Evolutionary conservation across 2,888 invertebrate genomes (phyloP).

Genomic region (Nomada lathburiana): DNA sequence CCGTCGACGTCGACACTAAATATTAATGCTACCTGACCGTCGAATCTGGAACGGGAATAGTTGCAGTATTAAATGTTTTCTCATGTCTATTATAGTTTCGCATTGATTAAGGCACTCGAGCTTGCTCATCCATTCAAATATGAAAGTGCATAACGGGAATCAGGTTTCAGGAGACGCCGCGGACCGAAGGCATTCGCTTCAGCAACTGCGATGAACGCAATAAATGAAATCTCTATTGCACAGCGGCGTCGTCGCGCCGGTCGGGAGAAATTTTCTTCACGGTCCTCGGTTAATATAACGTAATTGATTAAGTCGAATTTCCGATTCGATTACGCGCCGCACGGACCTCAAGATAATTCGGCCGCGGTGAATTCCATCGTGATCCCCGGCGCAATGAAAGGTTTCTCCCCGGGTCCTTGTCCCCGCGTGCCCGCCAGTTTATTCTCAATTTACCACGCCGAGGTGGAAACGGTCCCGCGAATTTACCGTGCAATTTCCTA

Average conservation of each 20-base stretch:
- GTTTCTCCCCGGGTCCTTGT: conserved; percentile 33
- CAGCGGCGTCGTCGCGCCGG: not conserved
- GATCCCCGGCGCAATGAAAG: conserved; percentile 38
- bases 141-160: not conserved
- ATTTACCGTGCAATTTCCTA: conserved; percentile 75
- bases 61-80: not conserved
- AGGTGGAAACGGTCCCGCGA: conserved; percentile 71
- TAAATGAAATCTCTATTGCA: not conserved
- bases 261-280: conserved; percentile 3
- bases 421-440: conserved; percentile 61
- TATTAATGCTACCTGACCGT: too few relatives aligned
- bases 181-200: not conserved
- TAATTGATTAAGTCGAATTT: conserved; percentile 31
- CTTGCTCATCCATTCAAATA: not conserved
- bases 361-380: conserved; percentile 34
- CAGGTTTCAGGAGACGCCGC: not conserved
- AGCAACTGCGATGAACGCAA: not conserved
- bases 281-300: conserved; percentile 7
- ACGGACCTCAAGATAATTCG: conserved; percentile 18
- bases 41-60: too few relatives aligned
- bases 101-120: not conserved
- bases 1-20: too few relatives aligned
- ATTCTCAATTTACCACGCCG: conserved; percentile 71
- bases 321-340: conserved; percentile 19
- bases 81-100: not conserved